These are phyloP conservation scores for Siniperca obscura DNA, from an alignment of 2,797 vertebrate species.

Conservation along the genomic window DNA sequence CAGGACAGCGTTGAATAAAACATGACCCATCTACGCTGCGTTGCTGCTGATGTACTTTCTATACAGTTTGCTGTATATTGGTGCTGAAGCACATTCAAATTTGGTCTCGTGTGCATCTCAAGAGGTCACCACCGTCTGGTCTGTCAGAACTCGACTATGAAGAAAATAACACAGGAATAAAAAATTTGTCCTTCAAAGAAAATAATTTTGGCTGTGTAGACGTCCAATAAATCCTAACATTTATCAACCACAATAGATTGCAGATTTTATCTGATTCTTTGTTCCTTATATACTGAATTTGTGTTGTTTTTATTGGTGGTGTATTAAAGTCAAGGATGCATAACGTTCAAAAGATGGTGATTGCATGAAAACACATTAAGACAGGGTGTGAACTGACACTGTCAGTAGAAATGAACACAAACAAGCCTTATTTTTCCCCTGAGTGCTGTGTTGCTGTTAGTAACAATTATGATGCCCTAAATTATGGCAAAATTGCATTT, in stretches of 20 bases:
- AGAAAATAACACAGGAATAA: constrained; percentile 8
- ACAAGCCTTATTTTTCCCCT: neutral
- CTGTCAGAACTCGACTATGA: neutral
- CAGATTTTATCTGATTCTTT: neutral
- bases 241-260: fast-evolving
- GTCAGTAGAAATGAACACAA: constrained; percentile 37
- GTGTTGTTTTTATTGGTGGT: neutral
- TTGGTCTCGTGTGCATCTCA: neutral
- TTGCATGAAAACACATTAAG: constrained; percentile 10
- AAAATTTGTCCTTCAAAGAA: neutral
- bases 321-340: neutral
- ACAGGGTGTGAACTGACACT: constrained; percentile 15
- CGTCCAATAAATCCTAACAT: neutral
- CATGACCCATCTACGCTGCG: constrained; percentile 46
- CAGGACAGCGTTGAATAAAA: constrained; percentile 65
- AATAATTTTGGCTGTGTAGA: neutral
- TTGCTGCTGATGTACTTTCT: constrained; percentile 28
- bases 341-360: constrained; percentile 4
- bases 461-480: neutral
- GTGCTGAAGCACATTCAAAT: constrained; percentile 29
- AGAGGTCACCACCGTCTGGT: constrained; percentile 10
- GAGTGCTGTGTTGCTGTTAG: constrained; percentile 10
- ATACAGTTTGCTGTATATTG: constrained; percentile 5
- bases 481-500: constrained; percentile 32
- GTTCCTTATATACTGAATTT: neutral